These are phyloP conservation scores for Bradypus variegatus DNA, from an alignment of 2,797 vertebrate genomes.

Conservation along the genomic window DNA sequence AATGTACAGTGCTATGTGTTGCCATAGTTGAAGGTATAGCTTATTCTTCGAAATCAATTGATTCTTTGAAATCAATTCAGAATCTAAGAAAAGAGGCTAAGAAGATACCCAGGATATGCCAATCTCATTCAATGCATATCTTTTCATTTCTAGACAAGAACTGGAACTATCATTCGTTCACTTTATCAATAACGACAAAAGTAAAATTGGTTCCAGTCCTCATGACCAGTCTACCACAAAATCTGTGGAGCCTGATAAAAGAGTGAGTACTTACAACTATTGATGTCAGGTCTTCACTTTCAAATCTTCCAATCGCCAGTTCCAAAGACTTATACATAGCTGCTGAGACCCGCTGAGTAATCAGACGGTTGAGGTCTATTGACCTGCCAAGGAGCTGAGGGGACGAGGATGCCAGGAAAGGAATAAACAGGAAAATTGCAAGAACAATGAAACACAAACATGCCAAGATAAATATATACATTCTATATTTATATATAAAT, in stretches of 20 bases:
- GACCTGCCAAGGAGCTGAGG: constrained; percentile 93
- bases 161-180: background rate
- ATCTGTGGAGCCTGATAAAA: background rate
- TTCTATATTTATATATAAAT: too few relatives aligned
- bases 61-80: background rate
- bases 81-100: background rate
- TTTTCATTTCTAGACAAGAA: background rate
- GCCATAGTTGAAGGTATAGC: background rate
- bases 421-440: background rate
- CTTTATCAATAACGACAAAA: background rate
- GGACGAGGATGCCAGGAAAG: background rate
- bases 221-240: background rate
- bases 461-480: background rate
- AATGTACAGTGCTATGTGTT: background rate
- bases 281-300: constrained; percentile 97
- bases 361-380: constrained; percentile 94
- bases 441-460: background rate
- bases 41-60: background rate
- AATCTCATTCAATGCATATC: background rate
- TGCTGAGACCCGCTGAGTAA: constrained; percentile 94
- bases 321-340: constrained; percentile 94
- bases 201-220: background rate
- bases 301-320: constrained; percentile 93
- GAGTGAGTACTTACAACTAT: constrained; percentile 81
- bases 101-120: background rate